Evolutionary conservation across 2,113 vertebrate genomes (phyloP).

Genomic region (Trogon surrucura): DNA sequence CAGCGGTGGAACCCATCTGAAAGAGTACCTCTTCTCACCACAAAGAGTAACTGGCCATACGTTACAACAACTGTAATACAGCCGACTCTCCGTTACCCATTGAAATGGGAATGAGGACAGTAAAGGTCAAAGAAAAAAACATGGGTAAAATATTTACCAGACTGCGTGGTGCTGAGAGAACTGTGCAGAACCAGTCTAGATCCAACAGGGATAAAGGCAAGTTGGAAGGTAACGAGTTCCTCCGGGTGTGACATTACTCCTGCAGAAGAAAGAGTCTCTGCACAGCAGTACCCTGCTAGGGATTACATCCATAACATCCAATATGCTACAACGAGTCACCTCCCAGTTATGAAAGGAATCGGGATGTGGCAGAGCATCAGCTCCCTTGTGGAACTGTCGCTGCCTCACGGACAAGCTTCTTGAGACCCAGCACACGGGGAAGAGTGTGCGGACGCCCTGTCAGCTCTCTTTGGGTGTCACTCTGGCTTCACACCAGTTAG

Average conservation of each 20-base stretch:
- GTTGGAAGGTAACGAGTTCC: neutral
- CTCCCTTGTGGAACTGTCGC: neutral
- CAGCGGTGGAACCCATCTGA: neutral
- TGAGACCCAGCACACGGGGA: neutral
- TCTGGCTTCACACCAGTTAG: neutral
- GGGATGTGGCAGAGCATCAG: neutral
- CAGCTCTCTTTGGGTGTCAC: neutral
- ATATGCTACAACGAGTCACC: too few species aligned
- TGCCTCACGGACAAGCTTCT: neutral
- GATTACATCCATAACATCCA: too few species aligned
- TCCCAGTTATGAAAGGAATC: neutral
- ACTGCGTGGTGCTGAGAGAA: neutral
- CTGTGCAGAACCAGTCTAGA: neutral
- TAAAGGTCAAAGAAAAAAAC: neutral
- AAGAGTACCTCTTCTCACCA: neutral
- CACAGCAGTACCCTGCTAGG: too few species aligned
- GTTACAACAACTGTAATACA: neutral
- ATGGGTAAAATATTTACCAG: neutral
- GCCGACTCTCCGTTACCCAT: neutral
- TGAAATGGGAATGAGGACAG: neutral
- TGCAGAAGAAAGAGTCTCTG: neutral
- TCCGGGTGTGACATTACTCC: neutral
- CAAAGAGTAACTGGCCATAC: neutral
- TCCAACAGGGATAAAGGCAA: neutral
- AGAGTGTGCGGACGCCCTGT: neutral